Percentiles rank a stretch among this genome's conserved stretches.
Conservation (phyloP, 1,140 invertebrate species). For the Monochamus saltuarius region DNA sequence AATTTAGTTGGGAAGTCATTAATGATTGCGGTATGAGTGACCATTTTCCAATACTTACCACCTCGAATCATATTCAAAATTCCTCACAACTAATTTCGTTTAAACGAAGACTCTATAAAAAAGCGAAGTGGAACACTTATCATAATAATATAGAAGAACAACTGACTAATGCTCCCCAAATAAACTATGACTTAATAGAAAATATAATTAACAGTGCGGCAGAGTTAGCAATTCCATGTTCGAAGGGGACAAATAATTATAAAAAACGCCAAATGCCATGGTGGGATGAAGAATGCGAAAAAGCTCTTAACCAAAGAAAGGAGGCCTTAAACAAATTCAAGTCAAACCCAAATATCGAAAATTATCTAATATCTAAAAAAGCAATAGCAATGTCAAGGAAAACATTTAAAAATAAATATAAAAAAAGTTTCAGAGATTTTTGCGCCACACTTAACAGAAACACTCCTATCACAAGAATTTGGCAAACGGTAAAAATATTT, state of each 20-base stretch:
- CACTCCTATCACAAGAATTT: background rate
- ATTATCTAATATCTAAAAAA: background rate
- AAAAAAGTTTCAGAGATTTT: background rate
- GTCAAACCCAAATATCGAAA: no score
- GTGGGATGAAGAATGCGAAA: no score
- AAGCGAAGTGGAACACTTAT: no score
- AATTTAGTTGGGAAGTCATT: background rate
- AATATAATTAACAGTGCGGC: background rate
- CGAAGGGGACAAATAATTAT: background rate
- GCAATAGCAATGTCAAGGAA: background rate
- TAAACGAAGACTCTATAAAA: no score
- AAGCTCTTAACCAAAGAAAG: no score
- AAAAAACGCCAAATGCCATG: background rate
- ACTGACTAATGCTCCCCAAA: no score
- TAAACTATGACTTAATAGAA: background rate
- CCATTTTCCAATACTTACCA: background rate
- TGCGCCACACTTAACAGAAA: background rate
- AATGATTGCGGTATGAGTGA: constrained; percentile 2
- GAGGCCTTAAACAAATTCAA: no score
- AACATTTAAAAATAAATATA: background rate
- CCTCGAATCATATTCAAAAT: no score
- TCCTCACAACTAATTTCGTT: no score
- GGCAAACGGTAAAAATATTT: background rate
- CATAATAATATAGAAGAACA: no score
- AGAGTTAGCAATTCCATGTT: background rate